These are phyloP conservation scores for Bombus turneri DNA, from an alignment of 1,140 invertebrate species.

Conservation along the genomic window DNA sequence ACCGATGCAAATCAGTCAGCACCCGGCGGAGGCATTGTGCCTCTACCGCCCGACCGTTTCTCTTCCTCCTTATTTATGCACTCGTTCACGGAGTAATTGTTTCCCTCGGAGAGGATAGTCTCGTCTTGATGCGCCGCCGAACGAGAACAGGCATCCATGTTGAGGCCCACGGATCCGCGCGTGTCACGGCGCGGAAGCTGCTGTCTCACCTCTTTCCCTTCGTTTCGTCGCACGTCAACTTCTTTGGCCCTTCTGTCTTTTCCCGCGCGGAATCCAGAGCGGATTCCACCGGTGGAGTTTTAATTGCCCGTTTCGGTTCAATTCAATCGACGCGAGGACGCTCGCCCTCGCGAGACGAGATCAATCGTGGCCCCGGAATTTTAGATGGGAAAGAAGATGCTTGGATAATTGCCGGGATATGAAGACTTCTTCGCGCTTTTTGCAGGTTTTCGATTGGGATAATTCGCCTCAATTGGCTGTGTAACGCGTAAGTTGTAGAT, in stretches of 20 bases:
- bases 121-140: conserved; percentile 66
- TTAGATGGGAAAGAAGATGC: conserved; percentile 4
- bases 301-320: conserved; percentile 49
- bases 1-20: conserved; percentile 58
- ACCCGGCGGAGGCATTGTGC: conserved; percentile 17
- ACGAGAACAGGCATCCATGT: conserved; percentile 30
- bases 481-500: not conserved
- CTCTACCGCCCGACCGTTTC: conserved; percentile 40
- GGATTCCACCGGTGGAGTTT: conserved; percentile 43
- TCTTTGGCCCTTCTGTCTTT: conserved; percentile 22
- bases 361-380: conserved; percentile 42
- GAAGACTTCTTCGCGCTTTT: conserved; percentile 3
- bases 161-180: conserved; percentile 60
- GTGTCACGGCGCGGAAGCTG: conserved; percentile 38
- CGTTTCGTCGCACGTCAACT: conserved; percentile 28
- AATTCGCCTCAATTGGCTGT: not conserved
- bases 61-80: conserved; percentile 73
- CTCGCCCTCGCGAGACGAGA: conserved; percentile 2
- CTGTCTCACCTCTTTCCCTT: not conserved
- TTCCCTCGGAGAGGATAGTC: conserved; percentile 61
- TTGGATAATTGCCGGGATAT: conserved; percentile 23
- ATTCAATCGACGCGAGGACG: conserved; percentile 46
- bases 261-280: conserved; percentile 38
- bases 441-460: not conserved
- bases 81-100: conserved; percentile 72